These are phyloP conservation scores for Heterochromis multidens DNA, from an alignment of 2,113 vertebrate species.

Conservation along the genomic window DNA sequence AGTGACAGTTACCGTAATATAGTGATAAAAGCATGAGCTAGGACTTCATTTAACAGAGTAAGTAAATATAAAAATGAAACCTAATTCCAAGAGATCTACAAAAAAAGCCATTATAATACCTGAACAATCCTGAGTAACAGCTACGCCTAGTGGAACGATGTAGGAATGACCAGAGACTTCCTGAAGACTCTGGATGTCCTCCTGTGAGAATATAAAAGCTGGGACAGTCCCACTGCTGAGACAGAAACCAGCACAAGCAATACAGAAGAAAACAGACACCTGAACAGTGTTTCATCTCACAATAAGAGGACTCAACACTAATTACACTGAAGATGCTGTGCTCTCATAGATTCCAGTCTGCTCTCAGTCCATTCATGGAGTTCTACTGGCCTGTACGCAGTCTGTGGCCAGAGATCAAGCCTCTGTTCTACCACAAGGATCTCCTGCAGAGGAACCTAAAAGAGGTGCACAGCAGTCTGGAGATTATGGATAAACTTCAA, in stretches of 20 bases:
- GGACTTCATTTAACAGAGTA: not conserved
- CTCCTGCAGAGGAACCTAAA: slow-evolving; percentile 51
- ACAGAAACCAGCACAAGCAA: not conserved
- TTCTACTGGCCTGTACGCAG: slow-evolving; percentile 41
- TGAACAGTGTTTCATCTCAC: not conserved
- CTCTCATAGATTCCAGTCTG: slow-evolving; percentile 15
- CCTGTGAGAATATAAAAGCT: slow-evolving; percentile 42
- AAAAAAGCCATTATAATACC: not conserved
- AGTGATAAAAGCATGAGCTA: not conserved
- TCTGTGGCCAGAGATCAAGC: slow-evolving; percentile 61
- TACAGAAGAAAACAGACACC: not conserved
- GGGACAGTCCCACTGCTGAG: slow-evolving; percentile 2
- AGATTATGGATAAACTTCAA: slow-evolving; percentile 62
- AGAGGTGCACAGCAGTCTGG: slow-evolving; percentile 17
- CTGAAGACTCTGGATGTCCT: too few relatives aligned
- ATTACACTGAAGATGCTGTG: slow-evolving; percentile 11
- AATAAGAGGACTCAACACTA: not conserved
- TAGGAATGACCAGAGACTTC: not conserved
- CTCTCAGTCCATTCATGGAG: slow-evolving; percentile 1
- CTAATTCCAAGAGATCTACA: not conserved
- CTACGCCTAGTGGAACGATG: not conserved
- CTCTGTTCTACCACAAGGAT: slow-evolving; percentile 59
- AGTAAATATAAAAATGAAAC: not conserved
- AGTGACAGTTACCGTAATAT: not conserved
- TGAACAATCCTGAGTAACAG: not conserved